Base-by-base conservation (phyloP, 35 echinoderm and acorn worm species). In the Heliocidaris erythrogramma region DNA sequence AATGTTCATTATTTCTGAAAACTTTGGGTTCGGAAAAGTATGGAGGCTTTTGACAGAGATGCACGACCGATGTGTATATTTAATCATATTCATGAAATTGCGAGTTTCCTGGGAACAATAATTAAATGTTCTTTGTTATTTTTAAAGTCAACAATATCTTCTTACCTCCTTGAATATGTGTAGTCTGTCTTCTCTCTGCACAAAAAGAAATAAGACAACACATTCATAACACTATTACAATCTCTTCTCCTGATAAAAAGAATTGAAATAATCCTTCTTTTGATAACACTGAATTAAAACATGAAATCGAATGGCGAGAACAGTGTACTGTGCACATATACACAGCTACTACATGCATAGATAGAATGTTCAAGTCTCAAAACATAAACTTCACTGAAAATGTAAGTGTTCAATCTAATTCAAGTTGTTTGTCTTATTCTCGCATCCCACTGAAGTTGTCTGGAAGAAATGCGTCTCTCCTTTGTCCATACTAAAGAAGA, bases 171-270 rank as follows among this genome's bases (percentile, higher is more conserved):
- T 32, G 96, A 93, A 52, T 97, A 97, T 21, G 96, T 97, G 48
- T 97, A 97, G 48, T 97, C 96, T 18, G 96, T 97, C 95, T 97
- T 97, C 32, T 97, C 96, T 61, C 96, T 97, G 96, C 18, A 96
- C 14, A 88, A 97, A 94, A 32, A 92, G 8, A 86, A 96, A 27
- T 53, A 60, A 2, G 16, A 49, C 27, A 53, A 30, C 91, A 59
- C 48, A 4, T 42, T 93, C 11, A 53, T 21, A 14, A 30, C 50
- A 93, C 31, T 48, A 89, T 89, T 89, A n/a, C 87, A 88, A 84
- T n/a, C n/a, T n/a, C 14, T 84, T 18, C 69, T 29, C n/a, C 69
- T 84, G 69, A 84, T 84, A 84, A 84, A 29, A 18, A 84, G 14
- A 84, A 29, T 84, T 84, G 14, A 84, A 84, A 84, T 84, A 84